Conservation (phyloP, 2,797 vertebrate species). For the Lepus oiostolus region DNA sequence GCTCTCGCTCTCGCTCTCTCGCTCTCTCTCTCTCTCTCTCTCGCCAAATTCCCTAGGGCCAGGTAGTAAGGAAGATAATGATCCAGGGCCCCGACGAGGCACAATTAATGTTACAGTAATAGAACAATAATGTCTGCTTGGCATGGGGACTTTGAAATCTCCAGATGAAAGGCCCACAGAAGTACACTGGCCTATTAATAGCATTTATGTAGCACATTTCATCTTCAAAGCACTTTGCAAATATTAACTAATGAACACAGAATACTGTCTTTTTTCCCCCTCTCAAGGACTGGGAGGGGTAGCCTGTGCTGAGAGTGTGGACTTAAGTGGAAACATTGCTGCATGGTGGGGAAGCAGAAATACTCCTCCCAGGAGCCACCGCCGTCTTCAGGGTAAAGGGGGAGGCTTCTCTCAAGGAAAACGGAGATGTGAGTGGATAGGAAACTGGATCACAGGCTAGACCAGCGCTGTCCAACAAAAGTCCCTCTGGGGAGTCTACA, state of each 20-base stretch:
- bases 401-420: too few species aligned
- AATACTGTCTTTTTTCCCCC: not conserved
- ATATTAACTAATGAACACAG: constrained; percentile 78
- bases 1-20: too few species aligned
- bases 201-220: constrained; percentile 66
- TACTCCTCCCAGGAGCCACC: not conserved
- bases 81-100: not conserved
- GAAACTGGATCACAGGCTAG: not conserved
- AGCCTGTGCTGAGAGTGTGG: not conserved
- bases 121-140: constrained; percentile 57
- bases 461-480: not conserved
- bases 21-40: too few species aligned
- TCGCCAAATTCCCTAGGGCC: not conserved
- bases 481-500: not conserved
- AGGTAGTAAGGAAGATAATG: not conserved
- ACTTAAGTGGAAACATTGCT: not conserved
- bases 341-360: not conserved
- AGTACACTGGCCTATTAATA: constrained; percentile 52
- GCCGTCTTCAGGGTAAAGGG: too few species aligned
- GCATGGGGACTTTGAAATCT: constrained; percentile 72
- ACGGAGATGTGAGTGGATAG: not conserved
- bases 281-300: not conserved
- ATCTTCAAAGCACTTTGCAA: constrained; percentile 80
- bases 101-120: constrained; percentile 73
- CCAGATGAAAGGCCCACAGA: constrained; percentile 74